Base-by-base conservation (phyloP, 2,888 invertebrate genomes). In the Lasius fuliginosus region DNA sequence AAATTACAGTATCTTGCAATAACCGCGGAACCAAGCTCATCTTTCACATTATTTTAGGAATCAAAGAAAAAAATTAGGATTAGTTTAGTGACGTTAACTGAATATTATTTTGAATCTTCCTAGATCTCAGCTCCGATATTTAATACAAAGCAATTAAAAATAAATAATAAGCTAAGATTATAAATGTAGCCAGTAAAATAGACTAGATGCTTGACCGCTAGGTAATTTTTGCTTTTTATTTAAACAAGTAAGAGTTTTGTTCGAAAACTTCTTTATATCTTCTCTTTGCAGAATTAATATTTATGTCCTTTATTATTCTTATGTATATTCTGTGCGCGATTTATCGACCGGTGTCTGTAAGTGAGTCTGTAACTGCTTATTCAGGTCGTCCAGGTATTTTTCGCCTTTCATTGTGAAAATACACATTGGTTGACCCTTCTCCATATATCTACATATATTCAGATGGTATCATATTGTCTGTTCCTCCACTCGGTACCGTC, bases 311-410 rank as follows among this genome's bases (percentile, higher is more conserved):
- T 68, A 68, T 68, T 23, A 56, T 42, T 77, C 1, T 56, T 56
- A 36, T n/a, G n/a, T n/a, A n/a, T n/a, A n/a, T 76, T 53, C 6
- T 56, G 9, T 33, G 5, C 56, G 27, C n/a, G 53, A 30, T 67
- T 42, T 77, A 23, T 42, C 3, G 42, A 42, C 1, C n/a, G 42
- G 56, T 65, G 18, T 11, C 9, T 67, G 58, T 60, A 69, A 60
- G 56, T 79, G 79, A 76, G 18, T 11, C 9, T 67, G 58, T 60
- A 69, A 60, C 68, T 79, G 79, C 60, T 46, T 81, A 36, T 62
- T 81, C 46, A 36, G 12, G 15, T 36, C 27, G 23, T 60, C 5
- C 36, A 36, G 18, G n/a, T 62, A 62, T 73, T 36, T 33, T 23
- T 46, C 18, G 33, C 46, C 36, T 6, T 11, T 46, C 18, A 73